A percentile compares a stretch with the other conserved stretches of the same genome.
phyloP scores from a whole-genome alignment of 2,113 vertebrate genomes.

The Nerophis lumbriciformis region DNA sequence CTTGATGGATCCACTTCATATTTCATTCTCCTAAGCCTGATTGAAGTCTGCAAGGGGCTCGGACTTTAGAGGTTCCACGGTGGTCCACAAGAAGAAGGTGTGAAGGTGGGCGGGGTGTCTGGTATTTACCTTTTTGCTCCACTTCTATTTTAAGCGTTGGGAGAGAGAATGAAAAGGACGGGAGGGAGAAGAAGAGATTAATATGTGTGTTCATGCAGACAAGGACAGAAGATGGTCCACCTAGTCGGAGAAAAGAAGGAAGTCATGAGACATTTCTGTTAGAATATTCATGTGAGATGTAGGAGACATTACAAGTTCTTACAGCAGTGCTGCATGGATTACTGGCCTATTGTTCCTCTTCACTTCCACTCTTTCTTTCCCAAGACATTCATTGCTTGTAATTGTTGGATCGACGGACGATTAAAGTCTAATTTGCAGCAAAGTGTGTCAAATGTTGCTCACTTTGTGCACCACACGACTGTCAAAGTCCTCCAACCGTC shows the following conservation, averaged over 20 bases:
- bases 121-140: constrained; percentile 99
- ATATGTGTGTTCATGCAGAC: constrained; percentile 96
- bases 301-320: neutral
- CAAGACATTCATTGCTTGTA: neutral
- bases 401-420: neutral
- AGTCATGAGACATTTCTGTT: constrained; percentile 44
- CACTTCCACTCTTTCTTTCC: neutral
- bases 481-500: neutral
- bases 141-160: constrained; percentile 99
- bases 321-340: constrained; percentile 45
- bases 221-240: constrained; percentile 83
- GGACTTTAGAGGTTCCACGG: constrained; percentile 5
- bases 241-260: constrained; percentile 77
- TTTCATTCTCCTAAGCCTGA: too few species aligned
- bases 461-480: neutral
- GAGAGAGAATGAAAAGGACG: constrained; percentile 97
- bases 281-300: neutral
- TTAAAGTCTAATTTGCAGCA: neutral
- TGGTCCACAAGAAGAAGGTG: constrained; percentile 85
- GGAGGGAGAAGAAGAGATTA: constrained; percentile 96
- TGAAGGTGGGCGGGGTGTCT: constrained; percentile 89
- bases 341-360: neutral
- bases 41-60: neutral
- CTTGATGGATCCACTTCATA: too few species aligned
- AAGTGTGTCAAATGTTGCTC: neutral